A percentile compares a stretch with the other conserved stretches of the same genome.
phyloP scores from a whole-genome alignment of 1,140 invertebrate species.

The Zaprionus ghesquierei region DNA sequence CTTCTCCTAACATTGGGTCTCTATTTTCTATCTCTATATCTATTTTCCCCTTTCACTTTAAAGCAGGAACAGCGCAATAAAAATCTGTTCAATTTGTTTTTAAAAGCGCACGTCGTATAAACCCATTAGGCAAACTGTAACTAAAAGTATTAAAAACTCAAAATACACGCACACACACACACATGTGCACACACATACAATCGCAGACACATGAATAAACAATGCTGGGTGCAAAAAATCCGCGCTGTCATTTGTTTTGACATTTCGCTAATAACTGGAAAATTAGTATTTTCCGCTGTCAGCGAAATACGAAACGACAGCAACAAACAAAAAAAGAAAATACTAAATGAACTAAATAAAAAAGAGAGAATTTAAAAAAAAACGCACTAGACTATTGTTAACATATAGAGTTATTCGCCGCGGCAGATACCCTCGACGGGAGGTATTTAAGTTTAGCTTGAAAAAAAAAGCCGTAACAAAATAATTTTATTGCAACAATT shows the following conservation, averaged over 20 bases:
- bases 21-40: too few species aligned
- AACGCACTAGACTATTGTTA: too few species aligned
- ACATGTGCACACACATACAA: background rate
- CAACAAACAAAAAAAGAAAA: slow-evolving; percentile 3
- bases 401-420: background rate
- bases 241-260: slow-evolving; percentile 68
- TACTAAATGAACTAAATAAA: too few species aligned
- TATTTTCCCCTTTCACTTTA: background rate
- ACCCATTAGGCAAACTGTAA: background rate
- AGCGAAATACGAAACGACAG: slow-evolving; percentile 12
- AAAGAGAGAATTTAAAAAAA: background rate
- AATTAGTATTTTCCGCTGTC: slow-evolving; percentile 61
- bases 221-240: slow-evolving; percentile 25
- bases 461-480: too few species aligned
- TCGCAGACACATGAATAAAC: too few species aligned
- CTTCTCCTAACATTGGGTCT: too few species aligned
- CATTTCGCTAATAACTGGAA: slow-evolving; percentile 72
- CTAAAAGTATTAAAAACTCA: background rate
- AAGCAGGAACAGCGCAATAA: background rate
- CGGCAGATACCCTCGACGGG: background rate
- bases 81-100: background rate
- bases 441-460: background rate
- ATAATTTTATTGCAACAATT: background rate
- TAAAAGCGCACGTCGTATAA: too few species aligned
- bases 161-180: background rate